Evolutionary conservation across 2,113 vertebrate species (phyloP).

Genomic region (Callopanchax toddi): DNA sequence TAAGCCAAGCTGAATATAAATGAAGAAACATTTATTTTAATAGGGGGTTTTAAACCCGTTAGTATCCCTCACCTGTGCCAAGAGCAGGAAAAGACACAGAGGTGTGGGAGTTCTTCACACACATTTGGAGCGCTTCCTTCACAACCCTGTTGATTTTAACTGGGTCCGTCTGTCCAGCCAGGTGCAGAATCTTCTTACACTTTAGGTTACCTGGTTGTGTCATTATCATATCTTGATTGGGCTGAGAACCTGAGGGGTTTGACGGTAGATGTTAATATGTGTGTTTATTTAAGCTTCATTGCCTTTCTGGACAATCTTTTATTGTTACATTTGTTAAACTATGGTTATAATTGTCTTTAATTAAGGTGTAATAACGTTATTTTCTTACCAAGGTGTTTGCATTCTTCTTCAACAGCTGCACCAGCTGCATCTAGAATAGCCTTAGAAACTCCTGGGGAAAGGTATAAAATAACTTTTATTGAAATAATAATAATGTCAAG

Average conservation of each 20-base stretch:
- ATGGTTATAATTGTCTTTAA: neutral
- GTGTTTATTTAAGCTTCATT: neutral
- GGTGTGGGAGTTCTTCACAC: conserved; percentile 67
- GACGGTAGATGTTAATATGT: neutral
- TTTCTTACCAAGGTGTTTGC: conserved; percentile 76
- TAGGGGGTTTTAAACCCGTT: neutral
- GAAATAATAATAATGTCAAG: neutral
- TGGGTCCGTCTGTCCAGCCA: conserved; percentile 63
- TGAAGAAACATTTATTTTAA: neutral
- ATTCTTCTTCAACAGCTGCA: conserved; percentile 75
- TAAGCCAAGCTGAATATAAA: no score
- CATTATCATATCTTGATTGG: conserved; percentile 75
- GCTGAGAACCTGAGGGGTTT: conserved; percentile 66
- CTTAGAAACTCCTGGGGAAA: conserved; percentile 85
- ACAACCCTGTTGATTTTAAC: conserved; percentile 55
- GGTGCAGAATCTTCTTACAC: conserved; percentile 88
- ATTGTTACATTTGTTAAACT: neutral
- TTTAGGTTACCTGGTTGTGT: conserved; percentile 82
- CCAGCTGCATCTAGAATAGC: conserved; percentile 89
- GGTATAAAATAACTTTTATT: neutral
- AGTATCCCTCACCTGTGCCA: conserved; percentile 85
- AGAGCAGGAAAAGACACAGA: conserved; percentile 90
- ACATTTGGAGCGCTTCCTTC: conserved; percentile 77
- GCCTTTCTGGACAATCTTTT: neutral
- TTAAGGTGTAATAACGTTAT: neutral